phyloP scores from a whole-genome alignment of 2,113 vertebrate genomes.

The Polyodon spathula region DNA sequence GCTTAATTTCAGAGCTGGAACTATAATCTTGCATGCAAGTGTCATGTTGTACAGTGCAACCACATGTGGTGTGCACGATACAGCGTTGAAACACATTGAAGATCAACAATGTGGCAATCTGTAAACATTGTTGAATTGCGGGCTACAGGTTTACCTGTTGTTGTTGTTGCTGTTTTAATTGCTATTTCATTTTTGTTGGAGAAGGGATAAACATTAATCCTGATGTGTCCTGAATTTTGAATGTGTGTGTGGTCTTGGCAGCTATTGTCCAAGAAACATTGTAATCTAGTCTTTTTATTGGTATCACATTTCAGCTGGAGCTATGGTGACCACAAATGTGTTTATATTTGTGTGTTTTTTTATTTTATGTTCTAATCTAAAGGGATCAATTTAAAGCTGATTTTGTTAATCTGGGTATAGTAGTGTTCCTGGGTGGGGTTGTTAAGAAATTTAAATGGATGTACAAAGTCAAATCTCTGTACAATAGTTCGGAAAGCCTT shows the following conservation, averaged over 20 bases:
- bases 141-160: too few relatives aligned
- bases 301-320: not conserved
- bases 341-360: not conserved
- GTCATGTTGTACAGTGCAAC: constrained; percentile 20
- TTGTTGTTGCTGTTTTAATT: too few relatives aligned
- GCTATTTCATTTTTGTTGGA: too few relatives aligned
- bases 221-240: not conserved
- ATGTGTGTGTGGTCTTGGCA: constrained; percentile 8
- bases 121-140: too few relatives aligned
- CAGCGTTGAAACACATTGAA: too few relatives aligned
- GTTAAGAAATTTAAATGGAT: too few relatives aligned
- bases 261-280: not conserved
- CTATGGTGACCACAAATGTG: not conserved
- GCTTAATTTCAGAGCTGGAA: constrained; percentile 44
- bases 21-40: too few relatives aligned
- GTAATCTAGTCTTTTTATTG: not conserved
- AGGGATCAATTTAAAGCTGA: not conserved
- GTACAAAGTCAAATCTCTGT: not conserved
- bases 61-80: too few relatives aligned
- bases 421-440: not conserved
- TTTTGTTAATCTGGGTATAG: not conserved
- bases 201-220: too few relatives aligned
- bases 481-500: not conserved
- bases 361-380: not conserved
- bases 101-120: too few relatives aligned